phyloP scores from a whole-genome alignment of 2,113 vertebrate species.

The Uria lomvia region DNA sequence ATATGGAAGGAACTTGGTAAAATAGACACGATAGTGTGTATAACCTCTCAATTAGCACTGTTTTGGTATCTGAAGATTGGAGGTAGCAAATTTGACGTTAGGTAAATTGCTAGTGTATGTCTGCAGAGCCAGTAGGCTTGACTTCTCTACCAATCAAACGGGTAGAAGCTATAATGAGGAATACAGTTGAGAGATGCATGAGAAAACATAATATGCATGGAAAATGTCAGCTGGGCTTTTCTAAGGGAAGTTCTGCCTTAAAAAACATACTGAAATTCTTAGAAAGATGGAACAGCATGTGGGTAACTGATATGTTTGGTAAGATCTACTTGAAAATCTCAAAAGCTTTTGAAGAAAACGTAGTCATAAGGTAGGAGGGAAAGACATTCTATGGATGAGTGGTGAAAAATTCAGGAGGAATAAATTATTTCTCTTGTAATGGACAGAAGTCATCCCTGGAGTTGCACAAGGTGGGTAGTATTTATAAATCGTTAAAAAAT shows the following conservation, averaged over 20 bases:
- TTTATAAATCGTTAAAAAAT: not conserved
- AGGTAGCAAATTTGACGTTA: not conserved
- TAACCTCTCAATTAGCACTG: not conserved
- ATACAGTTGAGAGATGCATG: not conserved
- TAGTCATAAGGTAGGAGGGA: not conserved
- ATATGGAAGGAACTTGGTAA: accelerated
- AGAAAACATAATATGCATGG: accelerated
- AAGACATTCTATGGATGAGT: not conserved
- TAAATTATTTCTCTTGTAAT: not conserved
- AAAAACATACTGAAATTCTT: not conserved
- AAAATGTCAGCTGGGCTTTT: not conserved
- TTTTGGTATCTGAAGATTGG: not conserved
- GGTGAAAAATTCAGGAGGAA: not conserved
- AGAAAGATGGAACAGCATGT: not conserved
- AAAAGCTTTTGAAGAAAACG: not conserved
- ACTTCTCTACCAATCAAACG: not conserved
- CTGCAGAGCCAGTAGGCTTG: not conserved
- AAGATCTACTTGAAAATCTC: not conserved
- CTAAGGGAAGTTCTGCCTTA: not conserved
- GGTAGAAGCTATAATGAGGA: not conserved
- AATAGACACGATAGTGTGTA: not conserved
- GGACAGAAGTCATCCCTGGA: not conserved
- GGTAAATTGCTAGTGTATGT: not conserved
- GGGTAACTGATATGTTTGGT: not conserved
- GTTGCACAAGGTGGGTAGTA: not conserved